These are phyloP conservation scores for Chromobotia macracanthus DNA, from an alignment of 2,797 vertebrate genomes.

Conservation along the genomic window DNA sequence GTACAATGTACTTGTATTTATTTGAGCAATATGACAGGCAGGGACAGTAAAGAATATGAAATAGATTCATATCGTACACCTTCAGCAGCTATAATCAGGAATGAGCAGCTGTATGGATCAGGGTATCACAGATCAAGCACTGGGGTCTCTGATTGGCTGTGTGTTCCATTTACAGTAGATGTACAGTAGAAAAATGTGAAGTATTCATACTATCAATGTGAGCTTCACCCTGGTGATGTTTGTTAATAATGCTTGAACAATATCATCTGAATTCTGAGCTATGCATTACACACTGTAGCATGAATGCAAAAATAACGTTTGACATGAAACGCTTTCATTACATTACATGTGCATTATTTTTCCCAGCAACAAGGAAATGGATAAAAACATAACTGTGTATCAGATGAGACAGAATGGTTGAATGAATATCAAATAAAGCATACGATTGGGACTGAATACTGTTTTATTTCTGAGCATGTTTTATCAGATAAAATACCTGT, in stretches of 20 bases:
- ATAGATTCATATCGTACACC: conserved; percentile 11
- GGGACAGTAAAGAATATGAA: background rate
- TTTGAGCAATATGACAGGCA: conserved; percentile 32
- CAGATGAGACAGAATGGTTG: conserved; percentile 72
- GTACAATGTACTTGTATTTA: conserved; percentile 21
- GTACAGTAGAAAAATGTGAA: conserved; percentile 19
- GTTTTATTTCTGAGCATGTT: conserved; percentile 31
- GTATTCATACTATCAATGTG: conserved; percentile 7
- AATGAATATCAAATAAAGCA: conserved; percentile 84
- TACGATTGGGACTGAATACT: conserved; percentile 72
- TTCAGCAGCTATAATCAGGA: conserved; percentile 56
- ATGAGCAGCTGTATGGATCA: conserved; percentile 66
- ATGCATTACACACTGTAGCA: conserved; percentile 92
- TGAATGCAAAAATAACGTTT: conserved; percentile 83
- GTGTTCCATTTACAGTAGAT: conserved; percentile 36
- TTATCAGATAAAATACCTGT: background rate
- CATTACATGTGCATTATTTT: conserved; percentile 80
- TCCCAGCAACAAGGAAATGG: conserved; percentile 73
- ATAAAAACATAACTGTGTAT: conserved; percentile 66
- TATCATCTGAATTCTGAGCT: conserved; percentile 70
- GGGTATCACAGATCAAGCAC: conserved; percentile 50
- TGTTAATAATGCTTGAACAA: conserved; percentile 35
- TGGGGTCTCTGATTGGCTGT: conserved; percentile 56
- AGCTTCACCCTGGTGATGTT: conserved; percentile 23
- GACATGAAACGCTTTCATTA: conserved; percentile 85